Conservation (phyloP, 2,113 vertebrate genomes). For the Podarcis cretensis region DNA sequence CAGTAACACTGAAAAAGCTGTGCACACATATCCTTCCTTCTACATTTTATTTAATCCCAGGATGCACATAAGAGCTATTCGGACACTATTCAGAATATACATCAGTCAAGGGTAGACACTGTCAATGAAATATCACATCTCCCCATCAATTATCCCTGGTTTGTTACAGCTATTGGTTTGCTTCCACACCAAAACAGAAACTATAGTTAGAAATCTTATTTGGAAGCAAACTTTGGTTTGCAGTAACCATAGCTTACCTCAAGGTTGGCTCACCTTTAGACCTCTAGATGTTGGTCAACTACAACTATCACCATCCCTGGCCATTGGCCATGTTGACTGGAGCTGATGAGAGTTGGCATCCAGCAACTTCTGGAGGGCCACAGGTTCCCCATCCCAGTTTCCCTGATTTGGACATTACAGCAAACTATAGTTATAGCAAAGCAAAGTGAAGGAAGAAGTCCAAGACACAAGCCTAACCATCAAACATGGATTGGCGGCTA, state of each 20-base stretch:
- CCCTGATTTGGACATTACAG: neutral
- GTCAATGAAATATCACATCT: neutral
- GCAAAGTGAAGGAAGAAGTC: neutral
- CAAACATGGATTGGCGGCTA: neutral
- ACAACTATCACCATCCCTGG: too few relatives aligned
- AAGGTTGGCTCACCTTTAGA: too few relatives aligned
- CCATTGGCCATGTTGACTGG: too few relatives aligned
- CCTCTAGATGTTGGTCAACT: too few relatives aligned
- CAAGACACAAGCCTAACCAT: neutral
- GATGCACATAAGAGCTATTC: neutral
- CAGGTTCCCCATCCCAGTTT: neutral
- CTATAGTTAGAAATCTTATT: neutral
- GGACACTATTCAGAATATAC: neutral
- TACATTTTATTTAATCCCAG: neutral
- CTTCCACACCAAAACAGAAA: neutral
- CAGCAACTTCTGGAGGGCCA: too few relatives aligned
- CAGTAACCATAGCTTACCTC: neutral
- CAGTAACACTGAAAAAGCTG: neutral
- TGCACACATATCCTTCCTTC: neutral
- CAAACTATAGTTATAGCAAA: neutral
- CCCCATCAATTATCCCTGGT: neutral
- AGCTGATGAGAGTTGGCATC: too few relatives aligned
- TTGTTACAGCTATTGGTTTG: neutral
- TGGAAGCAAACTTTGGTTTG: neutral
- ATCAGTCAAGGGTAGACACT: neutral